Evolutionary conservation across 2,888 invertebrate species (phyloP).

Genomic region (Caenorhabditis sulstoni): DNA sequence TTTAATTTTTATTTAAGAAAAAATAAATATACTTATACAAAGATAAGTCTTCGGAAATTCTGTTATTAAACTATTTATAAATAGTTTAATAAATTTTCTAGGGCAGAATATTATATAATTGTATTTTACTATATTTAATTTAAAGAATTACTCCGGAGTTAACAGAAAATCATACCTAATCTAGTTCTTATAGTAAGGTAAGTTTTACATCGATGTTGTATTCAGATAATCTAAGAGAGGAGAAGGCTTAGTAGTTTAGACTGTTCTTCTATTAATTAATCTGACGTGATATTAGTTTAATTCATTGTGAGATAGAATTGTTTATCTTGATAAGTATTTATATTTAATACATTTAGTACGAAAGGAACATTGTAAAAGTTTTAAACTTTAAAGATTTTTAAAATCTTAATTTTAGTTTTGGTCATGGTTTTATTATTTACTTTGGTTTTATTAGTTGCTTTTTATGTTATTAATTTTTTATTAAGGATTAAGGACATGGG

Average conservation of each 20-base stretch:
- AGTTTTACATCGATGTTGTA: conserved; percentile 77
- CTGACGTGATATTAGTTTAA: conserved; percentile 76
- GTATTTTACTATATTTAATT: conserved; percentile 70
- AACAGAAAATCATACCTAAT: conserved; percentile 76
- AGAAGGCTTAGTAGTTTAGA: conserved; percentile 71
- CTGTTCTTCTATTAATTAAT: conserved; percentile 75
- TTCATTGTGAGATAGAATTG: conserved; percentile 76
- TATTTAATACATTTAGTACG: conserved; percentile 70
- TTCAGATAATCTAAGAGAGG: conserved; percentile 69
- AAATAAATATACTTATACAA: conserved; percentile 71
- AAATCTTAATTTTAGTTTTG: conserved; percentile 64
- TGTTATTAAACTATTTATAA: conserved; percentile 60
- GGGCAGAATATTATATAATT: conserved; percentile 74
- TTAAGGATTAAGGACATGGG: conserved; percentile 65
- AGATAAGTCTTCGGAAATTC: conserved; percentile 76
- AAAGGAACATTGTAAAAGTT: conserved; percentile 73
- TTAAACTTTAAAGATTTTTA: conserved; percentile 64
- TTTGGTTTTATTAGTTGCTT: conserved; percentile 64
- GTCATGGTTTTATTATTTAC: conserved; percentile 65
- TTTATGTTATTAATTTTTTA: conserved; percentile 70
- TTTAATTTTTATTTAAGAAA: conserved; percentile 71
- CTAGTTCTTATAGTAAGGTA: conserved; percentile 73
- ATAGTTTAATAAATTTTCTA: conserved; percentile 69
- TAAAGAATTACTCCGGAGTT: conserved; percentile 77
- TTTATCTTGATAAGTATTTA: conserved; percentile 74